These are phyloP conservation scores for Clitarchus hookeri DNA, from an alignment of 2,888 invertebrate species.

Conservation along the genomic window DNA sequence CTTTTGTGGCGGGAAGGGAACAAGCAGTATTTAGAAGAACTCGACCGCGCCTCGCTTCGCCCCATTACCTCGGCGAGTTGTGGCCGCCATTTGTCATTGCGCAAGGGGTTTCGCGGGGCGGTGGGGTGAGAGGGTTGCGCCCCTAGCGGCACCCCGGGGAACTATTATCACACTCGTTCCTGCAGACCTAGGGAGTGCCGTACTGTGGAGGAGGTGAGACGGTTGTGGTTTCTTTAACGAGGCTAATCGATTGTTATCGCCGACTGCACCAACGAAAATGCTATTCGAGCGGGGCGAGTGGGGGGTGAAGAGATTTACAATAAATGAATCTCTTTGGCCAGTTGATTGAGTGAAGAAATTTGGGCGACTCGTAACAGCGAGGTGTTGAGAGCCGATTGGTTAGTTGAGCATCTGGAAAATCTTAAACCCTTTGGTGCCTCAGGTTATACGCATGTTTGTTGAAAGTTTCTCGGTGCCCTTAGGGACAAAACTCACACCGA, in stretches of 20 bases:
- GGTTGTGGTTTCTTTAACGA: not conserved
- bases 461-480: too few relatives aligned
- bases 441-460: too few relatives aligned
- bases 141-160: not conserved
- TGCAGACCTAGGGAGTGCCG: not conserved
- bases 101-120: not conserved
- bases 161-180: not conserved
- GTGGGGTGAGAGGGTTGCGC: not conserved
- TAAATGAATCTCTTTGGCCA: too few relatives aligned
- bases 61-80: slow-evolving; percentile 2
- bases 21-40: not conserved
- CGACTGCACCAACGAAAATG: not conserved
- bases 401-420: too few relatives aligned
- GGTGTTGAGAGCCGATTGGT: too few relatives aligned
- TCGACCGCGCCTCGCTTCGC: not conserved
- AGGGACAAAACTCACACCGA: too few relatives aligned
- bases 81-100: slow-evolving; percentile 14
- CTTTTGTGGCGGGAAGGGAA: not conserved
- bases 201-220: not conserved
- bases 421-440: too few relatives aligned
- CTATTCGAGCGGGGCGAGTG: too few relatives aligned
- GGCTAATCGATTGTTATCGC: not conserved
- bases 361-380: too few relatives aligned
- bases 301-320: too few relatives aligned
- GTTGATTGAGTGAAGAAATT: too few relatives aligned